Conservation (phyloP, 2,797 vertebrate species). For the Naso thynnoides region DNA sequence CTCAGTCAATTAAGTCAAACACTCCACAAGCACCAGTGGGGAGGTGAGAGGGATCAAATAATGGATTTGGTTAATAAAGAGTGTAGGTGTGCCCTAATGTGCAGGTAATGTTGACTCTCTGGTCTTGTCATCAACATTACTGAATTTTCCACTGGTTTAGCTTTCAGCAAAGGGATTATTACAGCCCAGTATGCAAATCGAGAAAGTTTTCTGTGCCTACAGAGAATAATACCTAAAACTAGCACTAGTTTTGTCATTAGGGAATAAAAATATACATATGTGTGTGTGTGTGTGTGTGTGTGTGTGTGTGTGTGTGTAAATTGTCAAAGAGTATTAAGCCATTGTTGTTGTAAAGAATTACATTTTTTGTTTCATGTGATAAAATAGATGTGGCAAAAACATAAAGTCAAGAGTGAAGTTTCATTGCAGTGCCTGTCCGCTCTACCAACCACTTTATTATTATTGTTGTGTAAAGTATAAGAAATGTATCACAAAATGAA, state of each 20-base stretch:
- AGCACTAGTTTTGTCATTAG: not conserved
- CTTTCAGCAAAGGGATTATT: not conserved
- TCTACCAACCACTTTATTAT: too few relatives aligned
- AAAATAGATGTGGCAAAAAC: not conserved
- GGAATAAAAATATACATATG: too few relatives aligned
- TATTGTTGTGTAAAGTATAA: too few relatives aligned
- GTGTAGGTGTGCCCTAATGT: slow-evolving; percentile 20
- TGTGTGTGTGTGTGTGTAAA: not conserved
- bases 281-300: too few relatives aligned
- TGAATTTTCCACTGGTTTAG: not conserved
- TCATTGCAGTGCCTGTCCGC: too few relatives aligned
- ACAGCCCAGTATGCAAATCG: not conserved
- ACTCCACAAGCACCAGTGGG: slow-evolving; percentile 4
- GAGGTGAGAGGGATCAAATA: slow-evolving; percentile 56
- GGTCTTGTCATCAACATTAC: not conserved
- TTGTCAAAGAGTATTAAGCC: not conserved
- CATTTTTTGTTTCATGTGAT: not conserved
- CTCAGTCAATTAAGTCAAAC: slow-evolving; percentile 57
- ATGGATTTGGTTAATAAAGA: slow-evolving; percentile 48
- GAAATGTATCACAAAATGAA: too few relatives aligned
- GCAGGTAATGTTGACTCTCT: slow-evolving; percentile 31
- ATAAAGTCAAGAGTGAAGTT: not conserved
- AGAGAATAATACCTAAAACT: not conserved
- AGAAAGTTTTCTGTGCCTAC: not conserved
- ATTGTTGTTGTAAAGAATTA: not conserved